Percentiles rank a stretch among this genome's conserved stretches.
phyloP scores from a whole-genome alignment of 2,797 vertebrate species.

The Microchirus variegatus region DNA sequence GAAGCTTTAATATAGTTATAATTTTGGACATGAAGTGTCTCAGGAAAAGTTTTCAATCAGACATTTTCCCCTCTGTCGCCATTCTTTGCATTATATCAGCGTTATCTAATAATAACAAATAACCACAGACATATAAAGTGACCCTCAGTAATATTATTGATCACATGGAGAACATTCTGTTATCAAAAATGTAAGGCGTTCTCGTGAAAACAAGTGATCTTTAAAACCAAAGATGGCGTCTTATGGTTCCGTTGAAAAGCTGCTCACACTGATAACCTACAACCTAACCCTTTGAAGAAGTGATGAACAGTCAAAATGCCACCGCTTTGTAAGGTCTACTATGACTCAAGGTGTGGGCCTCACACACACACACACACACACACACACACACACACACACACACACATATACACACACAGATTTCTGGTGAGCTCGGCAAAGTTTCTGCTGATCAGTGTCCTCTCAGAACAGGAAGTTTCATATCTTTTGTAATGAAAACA shows the following conservation, averaged over 20 bases:
- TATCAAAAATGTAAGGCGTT: too few relatives aligned
- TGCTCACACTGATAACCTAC: not conserved
- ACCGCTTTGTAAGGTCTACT: not conserved
- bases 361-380: not conserved
- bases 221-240: not conserved
- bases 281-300: not conserved
- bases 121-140: too few relatives aligned
- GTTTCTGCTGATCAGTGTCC: conserved; percentile 57
- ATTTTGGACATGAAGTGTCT: too few relatives aligned
- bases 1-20: too few relatives aligned
- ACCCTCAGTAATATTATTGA: too few relatives aligned
- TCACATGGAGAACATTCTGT: too few relatives aligned
- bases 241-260: not conserved
- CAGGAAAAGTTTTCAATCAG: too few relatives aligned
- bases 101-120: too few relatives aligned
- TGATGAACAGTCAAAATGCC: not conserved
- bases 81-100: too few relatives aligned
- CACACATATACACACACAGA: not conserved
- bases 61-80: too few relatives aligned
- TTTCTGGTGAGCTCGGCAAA: conserved; percentile 38
- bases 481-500: conserved; percentile 39
- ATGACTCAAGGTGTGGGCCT: not conserved
- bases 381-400: not conserved
- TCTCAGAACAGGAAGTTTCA: conserved; percentile 49
- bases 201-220: too few relatives aligned